These are phyloP conservation scores for Orthochromis malagaraziensis DNA, from an alignment of 2,113 vertebrate genomes.

Conservation along the genomic window DNA sequence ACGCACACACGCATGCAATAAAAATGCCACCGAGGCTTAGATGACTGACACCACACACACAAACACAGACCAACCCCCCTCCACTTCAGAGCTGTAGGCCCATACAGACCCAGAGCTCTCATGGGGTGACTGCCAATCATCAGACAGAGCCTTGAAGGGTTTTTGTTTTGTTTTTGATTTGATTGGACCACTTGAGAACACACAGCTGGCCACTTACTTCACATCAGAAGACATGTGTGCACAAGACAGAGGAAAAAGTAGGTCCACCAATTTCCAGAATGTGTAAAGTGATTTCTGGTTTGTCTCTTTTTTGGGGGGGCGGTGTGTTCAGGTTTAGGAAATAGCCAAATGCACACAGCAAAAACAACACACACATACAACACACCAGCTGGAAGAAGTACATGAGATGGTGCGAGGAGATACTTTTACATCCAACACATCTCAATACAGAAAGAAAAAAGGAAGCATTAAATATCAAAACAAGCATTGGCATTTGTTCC, in stretches of 20 bases:
- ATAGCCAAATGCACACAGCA: neutral
- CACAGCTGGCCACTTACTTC: neutral
- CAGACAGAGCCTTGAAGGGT: conserved; percentile 4
- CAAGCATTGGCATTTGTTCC: neutral
- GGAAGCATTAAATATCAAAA: neutral
- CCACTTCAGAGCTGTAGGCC: neutral
- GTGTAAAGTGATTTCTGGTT: neutral
- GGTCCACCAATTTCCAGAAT: neutral
- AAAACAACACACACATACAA: neutral
- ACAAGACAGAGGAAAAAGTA: neutral
- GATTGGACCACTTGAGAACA: neutral
- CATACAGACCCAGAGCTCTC: conserved; percentile 2
- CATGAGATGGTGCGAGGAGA: neutral
- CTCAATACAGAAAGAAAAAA: neutral
- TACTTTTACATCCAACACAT: neutral
- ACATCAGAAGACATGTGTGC: neutral
- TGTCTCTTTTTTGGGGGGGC: neutral
- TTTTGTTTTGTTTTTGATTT: neutral
- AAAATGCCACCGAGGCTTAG: neutral
- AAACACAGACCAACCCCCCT: neutral
- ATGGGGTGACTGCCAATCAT: conserved; percentile 57
- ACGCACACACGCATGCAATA: neutral
- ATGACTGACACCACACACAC: neutral
- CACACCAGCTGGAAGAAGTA: neutral
- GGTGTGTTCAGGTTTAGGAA: neutral